These are phyloP conservation scores for Drosophila santomea DNA, from an alignment of 1,140 invertebrate genomes.

Conservation along the genomic window DNA sequence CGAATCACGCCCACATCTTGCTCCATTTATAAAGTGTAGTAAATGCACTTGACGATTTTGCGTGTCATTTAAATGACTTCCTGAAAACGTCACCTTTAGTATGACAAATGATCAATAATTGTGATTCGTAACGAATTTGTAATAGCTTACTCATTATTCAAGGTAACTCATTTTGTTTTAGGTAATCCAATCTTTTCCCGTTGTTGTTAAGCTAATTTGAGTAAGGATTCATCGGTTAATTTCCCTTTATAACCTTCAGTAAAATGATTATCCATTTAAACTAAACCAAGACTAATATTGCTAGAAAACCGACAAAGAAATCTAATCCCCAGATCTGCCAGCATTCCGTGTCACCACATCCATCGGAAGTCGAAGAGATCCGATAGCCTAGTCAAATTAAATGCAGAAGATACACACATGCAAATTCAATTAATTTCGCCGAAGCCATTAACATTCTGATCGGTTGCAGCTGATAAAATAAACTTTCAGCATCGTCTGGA, in stretches of 20 bases:
- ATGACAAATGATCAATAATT: background rate
- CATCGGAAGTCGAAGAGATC: conserved; percentile 22
- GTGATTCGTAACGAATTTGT: background rate
- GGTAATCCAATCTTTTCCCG: background rate
- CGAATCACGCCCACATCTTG: conserved; percentile 6
- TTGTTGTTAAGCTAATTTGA: background rate
- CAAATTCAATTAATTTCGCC: conserved; percentile 33
- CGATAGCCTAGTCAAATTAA: conserved; percentile 36
- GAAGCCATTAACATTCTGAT: conserved; percentile 42
- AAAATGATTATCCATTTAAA: background rate
- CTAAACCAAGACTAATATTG: background rate
- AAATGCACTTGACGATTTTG: conserved; percentile 34
- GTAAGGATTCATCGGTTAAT: no score
- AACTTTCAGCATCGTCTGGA: conserved; percentile 37
- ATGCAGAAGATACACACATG: conserved; percentile 39
- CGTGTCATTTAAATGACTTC: conserved; percentile 21
- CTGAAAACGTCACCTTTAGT: background rate
- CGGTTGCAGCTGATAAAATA: conserved; percentile 28
- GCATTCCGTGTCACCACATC: conserved; percentile 8
- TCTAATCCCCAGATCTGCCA: conserved; percentile 3
- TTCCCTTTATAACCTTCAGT: background rate
- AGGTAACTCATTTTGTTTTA: background rate
- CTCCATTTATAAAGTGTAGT: conserved; percentile 13
- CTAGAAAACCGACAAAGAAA: background rate
- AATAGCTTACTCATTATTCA: background rate